These are phyloP conservation scores for Pseudoatta argentina DNA, from an alignment of 1,140 invertebrate genomes.

Conservation along the genomic window DNA sequence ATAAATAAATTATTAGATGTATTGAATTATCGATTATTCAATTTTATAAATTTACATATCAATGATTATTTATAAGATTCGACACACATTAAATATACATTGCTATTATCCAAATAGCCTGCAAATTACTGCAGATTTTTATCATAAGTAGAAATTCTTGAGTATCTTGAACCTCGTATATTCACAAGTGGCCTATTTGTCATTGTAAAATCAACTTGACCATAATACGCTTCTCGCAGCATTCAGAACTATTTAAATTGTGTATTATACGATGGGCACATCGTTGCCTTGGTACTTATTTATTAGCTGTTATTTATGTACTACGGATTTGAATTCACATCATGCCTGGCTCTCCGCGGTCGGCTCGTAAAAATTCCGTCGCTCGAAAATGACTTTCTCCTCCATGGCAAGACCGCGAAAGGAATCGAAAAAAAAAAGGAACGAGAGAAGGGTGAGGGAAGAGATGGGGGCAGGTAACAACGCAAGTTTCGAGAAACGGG, in stretches of 20 bases:
- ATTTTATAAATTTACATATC: not conserved
- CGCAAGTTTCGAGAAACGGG: constrained; percentile 51
- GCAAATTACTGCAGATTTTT: not conserved
- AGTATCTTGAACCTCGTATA: not conserved
- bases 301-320: constrained; percentile 56
- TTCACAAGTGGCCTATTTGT: not conserved
- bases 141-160: not conserved
- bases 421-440: constrained; percentile 21
- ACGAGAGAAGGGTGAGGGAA: constrained; percentile 7
- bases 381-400: constrained; percentile 51
- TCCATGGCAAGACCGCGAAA: constrained; percentile 38
- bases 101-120: not conserved
- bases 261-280: constrained; percentile 28
- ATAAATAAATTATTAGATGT: not conserved
- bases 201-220: constrained; percentile 18
- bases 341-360: constrained; percentile 8
- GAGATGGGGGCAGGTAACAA: constrained; percentile 61
- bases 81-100: not conserved
- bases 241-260: constrained; percentile 12
- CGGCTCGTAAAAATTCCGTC: constrained; percentile 53
- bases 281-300: constrained; percentile 43
- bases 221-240: not conserved
- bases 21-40: constrained; percentile 14
- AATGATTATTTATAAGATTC: not conserved
- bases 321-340: constrained; percentile 43